Evolutionary conservation across 2,888 invertebrate species (phyloP).

Genomic region (Athetis lepigone): DNA sequence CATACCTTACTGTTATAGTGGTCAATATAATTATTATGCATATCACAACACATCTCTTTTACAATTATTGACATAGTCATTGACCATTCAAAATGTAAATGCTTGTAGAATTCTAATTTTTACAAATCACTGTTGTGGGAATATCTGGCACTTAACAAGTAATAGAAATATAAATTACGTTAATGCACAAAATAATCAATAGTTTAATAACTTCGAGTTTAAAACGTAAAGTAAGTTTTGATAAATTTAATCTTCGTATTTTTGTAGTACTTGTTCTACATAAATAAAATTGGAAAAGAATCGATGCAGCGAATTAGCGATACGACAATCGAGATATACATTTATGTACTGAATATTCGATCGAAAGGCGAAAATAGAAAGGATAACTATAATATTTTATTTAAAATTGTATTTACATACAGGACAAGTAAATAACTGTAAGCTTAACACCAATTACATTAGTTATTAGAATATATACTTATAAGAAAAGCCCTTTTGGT

Average conservation of each 20-base stretch:
- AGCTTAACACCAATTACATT: conserved; percentile 40
- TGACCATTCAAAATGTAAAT: too few species aligned
- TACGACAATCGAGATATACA: neutral
- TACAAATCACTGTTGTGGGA: conserved; percentile 27
- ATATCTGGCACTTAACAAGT: conserved; percentile 32
- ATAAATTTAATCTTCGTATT: conserved; percentile 10
- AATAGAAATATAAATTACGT: conserved; percentile 1
- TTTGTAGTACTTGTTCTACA: neutral
- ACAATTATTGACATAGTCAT: too few species aligned
- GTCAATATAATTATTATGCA: too few species aligned
- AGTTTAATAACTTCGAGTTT: neutral
- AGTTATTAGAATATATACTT: neutral
- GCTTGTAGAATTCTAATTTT: neutral
- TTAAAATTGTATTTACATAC: neutral
- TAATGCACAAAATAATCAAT: conserved; percentile 7
- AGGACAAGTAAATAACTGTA: conserved; percentile 30
- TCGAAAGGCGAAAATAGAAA: conserved; percentile 7
- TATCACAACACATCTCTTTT: neutral
- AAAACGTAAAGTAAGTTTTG: conserved; percentile 8
- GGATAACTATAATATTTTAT: neutral
- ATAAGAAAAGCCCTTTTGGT: conserved; percentile 12
- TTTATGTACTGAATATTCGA: neutral
- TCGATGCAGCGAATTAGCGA: conserved; percentile 9
- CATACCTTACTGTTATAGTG: conserved; percentile 5
- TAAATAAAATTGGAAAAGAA: neutral